Conservation (phyloP, 1,140 invertebrate species). For the Drosophila paulistorum region DNA sequence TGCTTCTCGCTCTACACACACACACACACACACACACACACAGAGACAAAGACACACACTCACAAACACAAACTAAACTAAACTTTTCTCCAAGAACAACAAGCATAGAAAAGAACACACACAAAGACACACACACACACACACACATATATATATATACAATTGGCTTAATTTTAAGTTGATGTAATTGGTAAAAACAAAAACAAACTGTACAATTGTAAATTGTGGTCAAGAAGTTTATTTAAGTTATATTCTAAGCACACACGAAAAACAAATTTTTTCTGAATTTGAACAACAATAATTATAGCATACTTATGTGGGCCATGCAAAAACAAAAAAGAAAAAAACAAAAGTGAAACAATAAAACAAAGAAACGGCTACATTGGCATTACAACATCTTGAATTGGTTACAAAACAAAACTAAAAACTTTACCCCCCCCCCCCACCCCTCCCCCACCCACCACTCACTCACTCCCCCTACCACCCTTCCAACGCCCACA, state of each 20-base stretch:
- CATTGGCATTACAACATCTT: slow-evolving; percentile 7
- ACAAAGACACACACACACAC: background rate
- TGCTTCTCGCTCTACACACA: background rate
- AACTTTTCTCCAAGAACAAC: too few relatives aligned
- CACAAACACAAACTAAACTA: background rate
- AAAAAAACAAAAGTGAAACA: background rate
- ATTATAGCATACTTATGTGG: slow-evolving; percentile 17
- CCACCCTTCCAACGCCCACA: background rate
- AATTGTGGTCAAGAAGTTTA: slow-evolving; percentile 15
- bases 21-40: slow-evolving; percentile 9
- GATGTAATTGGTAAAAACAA: slow-evolving; percentile 15
- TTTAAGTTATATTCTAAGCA: slow-evolving; percentile 22
- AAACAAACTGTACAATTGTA: slow-evolving; percentile 16
- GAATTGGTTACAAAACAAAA: slow-evolving; percentile 10
- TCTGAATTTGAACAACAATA: slow-evolving; percentile 15
- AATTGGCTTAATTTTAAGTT: slow-evolving; percentile 24
- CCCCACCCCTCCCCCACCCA: too few relatives aligned
- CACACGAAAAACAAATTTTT: background rate
- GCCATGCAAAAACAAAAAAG: too few relatives aligned
- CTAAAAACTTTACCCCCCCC: background rate
- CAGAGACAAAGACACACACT: background rate
- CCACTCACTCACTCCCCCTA: background rate
- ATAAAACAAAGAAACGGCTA: background rate
- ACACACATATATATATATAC: slow-evolving; percentile 6
- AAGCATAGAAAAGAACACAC: background rate